Conservation (phyloP, 1,140 invertebrate genomes). For the Conus ventricosus region DNA sequence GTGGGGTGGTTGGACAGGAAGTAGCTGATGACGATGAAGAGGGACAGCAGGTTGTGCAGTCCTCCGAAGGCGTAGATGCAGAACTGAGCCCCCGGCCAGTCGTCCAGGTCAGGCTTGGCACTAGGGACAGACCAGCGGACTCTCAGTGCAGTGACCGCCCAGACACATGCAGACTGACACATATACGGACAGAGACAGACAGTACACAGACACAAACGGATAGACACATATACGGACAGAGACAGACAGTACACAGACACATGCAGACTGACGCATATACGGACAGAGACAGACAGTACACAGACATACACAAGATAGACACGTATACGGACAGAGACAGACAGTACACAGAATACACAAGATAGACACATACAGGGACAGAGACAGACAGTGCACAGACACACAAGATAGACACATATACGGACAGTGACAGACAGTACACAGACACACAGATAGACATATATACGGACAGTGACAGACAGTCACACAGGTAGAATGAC, state of each 20-base stretch:
- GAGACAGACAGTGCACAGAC: not conserved
- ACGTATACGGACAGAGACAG: too few species aligned
- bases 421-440: too few species aligned
- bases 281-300: too few species aligned
- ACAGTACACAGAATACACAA: too few species aligned
- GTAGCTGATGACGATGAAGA: slow-evolving; percentile 65
- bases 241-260: too few species aligned
- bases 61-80: slow-evolving; percentile 59
- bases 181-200: too few species aligned
- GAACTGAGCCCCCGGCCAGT: slow-evolving; percentile 28
- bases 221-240: too few species aligned
- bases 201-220: too few species aligned
- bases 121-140: slow-evolving; percentile 32
- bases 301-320: too few species aligned
- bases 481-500: not conserved
- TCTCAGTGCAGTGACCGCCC: not conserved
- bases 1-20: slow-evolving; percentile 68
- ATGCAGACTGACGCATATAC: too few species aligned
- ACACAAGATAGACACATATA: slow-evolving; percentile 14
- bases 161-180: not conserved
- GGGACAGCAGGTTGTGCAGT: slow-evolving; percentile 67
- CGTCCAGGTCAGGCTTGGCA: slow-evolving; percentile 39
- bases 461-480: not conserved
- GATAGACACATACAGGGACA: too few species aligned
- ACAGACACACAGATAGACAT: not conserved